These are phyloP conservation scores for Neodontobutis hainanensis DNA, from an alignment of 2,113 vertebrate species.

Conservation along the genomic window DNA sequence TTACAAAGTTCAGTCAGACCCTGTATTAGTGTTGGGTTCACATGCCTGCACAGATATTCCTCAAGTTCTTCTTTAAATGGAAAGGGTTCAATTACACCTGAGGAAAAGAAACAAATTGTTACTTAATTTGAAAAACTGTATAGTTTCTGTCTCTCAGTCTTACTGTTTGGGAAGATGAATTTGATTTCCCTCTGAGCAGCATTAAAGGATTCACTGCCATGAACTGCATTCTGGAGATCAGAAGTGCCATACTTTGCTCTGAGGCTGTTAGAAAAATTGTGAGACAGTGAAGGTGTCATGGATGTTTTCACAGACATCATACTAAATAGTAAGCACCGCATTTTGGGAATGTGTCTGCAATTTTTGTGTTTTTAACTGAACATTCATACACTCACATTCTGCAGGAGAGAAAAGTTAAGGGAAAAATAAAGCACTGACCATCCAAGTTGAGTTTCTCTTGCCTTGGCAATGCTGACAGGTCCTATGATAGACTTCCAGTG, in stretches of 20 bases:
- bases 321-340: neutral
- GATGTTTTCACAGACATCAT: neutral
- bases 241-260: slow-evolving; percentile 91
- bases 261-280: slow-evolving; percentile 77
- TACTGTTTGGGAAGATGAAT: slow-evolving; percentile 94
- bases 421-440: slow-evolving; percentile 77
- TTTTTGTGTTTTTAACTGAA: no score
- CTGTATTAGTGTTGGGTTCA: slow-evolving; percentile 85
- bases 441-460: slow-evolving; percentile 85
- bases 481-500: slow-evolving; percentile 91
- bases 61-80: slow-evolving; percentile 78
- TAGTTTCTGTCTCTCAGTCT: slow-evolving; percentile 32
- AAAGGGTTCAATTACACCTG: slow-evolving; percentile 86
- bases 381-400: no score
- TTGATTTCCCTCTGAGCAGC: slow-evolving; percentile 89
- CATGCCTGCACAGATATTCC: slow-evolving; percentile 85
- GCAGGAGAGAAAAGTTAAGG: no score
- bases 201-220: slow-evolving; percentile 85
- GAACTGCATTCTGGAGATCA: slow-evolving; percentile 90
- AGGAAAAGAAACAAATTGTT: slow-evolving; percentile 6
- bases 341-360: no score
- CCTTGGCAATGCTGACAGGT: slow-evolving; percentile 81
- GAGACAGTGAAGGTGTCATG: neutral
- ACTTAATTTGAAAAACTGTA: neutral
- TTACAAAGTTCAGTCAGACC: slow-evolving; percentile 93